phyloP scores from a whole-genome alignment of 1,140 invertebrate genomes.

The Gonioctena quinquepunctata region DNA sequence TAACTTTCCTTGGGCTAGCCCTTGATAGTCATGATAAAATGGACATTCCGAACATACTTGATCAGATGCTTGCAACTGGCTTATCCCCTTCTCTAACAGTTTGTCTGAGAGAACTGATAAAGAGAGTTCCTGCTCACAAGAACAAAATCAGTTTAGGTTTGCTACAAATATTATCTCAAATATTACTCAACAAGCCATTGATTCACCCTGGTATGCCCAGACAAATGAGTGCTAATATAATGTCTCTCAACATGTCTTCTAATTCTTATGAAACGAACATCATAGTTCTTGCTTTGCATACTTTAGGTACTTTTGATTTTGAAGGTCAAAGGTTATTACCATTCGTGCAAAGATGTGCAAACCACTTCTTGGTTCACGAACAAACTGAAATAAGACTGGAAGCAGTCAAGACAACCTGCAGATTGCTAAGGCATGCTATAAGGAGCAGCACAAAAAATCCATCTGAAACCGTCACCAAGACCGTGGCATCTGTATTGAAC shows the following conservation, averaged over 20 bases:
- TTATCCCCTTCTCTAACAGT: conserved; percentile 88
- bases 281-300: conserved; percentile 89
- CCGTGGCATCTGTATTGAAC: conserved; percentile 86
- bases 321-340: conserved; percentile 91
- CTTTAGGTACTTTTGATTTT: conserved; percentile 95
- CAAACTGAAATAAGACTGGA: conserved; percentile 89
- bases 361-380: conserved; percentile 90
- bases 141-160: conserved; percentile 90
- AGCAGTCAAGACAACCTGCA: conserved; percentile 91
- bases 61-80: conserved; percentile 90
- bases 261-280: conserved; percentile 75
- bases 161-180: conserved; percentile 82
- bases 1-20: conserved; percentile 90
- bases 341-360: conserved; percentile 90
- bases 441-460: conserved; percentile 64
- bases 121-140: conserved; percentile 85
- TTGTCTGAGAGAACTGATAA: conserved; percentile 86
- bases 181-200: conserved; percentile 87
- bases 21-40: conserved; percentile 68
- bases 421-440: conserved; percentile 82
- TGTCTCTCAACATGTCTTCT: conserved; percentile 49
- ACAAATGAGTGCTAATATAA: conserved; percentile 52
- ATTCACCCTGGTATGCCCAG: conserved; percentile 77
- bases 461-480: conserved; percentile 80
- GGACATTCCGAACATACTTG: conserved; percentile 85